A percentile compares a stretch with the other conserved stretches of the same genome.
Evolutionary conservation across 2,888 invertebrate genomes (phyloP).

Genomic region (Cylloceria caligata): DNA sequence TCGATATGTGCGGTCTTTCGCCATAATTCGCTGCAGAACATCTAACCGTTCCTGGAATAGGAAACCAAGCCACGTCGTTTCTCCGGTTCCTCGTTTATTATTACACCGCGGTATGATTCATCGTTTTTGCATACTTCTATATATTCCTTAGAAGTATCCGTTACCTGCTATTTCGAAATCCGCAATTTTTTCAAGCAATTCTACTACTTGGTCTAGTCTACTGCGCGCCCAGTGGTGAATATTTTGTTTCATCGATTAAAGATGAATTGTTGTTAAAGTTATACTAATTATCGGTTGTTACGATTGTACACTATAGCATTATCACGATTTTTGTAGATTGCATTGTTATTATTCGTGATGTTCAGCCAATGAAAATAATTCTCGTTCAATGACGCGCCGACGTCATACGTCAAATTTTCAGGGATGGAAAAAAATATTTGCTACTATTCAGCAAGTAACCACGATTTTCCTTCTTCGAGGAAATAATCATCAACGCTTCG

Average conservation of each 20-base stretch:
- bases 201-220: too few species aligned
- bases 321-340: slow-evolving; percentile 88
- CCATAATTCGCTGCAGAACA: slow-evolving; percentile 98
- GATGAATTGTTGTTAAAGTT: too few species aligned
- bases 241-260: too few species aligned
- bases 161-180: slow-evolving; percentile 92
- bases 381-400: slow-evolving; percentile 90
- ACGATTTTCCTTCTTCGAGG: slow-evolving; percentile 88
- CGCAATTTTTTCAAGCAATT: slow-evolving; percentile 90
- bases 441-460: slow-evolving; percentile 87
- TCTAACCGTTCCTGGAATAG: slow-evolving; percentile 89
- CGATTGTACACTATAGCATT: slow-evolving; percentile 88
- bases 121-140: slow-evolving; percentile 91
- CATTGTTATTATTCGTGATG: slow-evolving; percentile 89
- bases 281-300: too few species aligned
- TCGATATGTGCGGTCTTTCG: slow-evolving; percentile 89
- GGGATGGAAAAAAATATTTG: slow-evolving; percentile 85
- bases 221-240: too few species aligned
- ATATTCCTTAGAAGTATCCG: slow-evolving; percentile 89
- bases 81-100: slow-evolving; percentile 87
- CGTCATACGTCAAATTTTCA: slow-evolving; percentile 86
- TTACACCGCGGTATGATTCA: slow-evolving; percentile 88
- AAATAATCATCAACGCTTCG: slow-evolving; percentile 89
- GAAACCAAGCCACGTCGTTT: slow-evolving; percentile 90
- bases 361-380: slow-evolving; percentile 92